A percentile compares a stretch with the other conserved stretches of the same genome.
phyloP scores from a whole-genome alignment of 2,797 vertebrate genomes.

The Buceros bicornis region DNA sequence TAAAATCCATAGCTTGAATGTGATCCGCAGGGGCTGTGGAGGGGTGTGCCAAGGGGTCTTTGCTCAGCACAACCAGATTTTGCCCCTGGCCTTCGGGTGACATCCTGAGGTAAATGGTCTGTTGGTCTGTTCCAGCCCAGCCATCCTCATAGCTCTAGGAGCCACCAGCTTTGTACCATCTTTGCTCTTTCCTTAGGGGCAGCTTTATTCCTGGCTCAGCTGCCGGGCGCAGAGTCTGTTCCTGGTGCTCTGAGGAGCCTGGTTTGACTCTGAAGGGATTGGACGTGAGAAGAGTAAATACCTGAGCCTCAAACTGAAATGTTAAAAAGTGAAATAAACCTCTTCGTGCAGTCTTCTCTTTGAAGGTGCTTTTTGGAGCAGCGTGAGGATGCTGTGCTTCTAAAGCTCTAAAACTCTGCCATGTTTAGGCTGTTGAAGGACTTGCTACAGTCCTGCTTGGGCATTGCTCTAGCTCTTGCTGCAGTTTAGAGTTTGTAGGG shows the following conservation, averaged over 20 bases:
- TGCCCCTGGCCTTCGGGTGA: background rate
- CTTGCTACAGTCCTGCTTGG: background rate
- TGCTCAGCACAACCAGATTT: background rate
- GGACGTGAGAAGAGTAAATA: background rate
- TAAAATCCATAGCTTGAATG: background rate
- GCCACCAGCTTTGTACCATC: background rate
- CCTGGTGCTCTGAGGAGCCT: background rate
- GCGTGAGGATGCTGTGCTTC: background rate
- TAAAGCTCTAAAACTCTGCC: background rate
- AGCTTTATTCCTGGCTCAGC: background rate
- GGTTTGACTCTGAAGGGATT: background rate
- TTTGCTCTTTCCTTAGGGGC: background rate
- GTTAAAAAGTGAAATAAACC: constrained; percentile 19
- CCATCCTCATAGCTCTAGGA: background rate
- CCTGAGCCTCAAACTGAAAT: background rate
- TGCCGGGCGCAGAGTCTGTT: background rate
- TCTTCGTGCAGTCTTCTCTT: background rate
- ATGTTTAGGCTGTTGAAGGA: background rate
- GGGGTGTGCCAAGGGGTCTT: background rate
- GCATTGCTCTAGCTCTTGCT: background rate
- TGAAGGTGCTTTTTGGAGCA: constrained; percentile 20
- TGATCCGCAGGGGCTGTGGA: background rate
- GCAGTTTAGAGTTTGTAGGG: background rate
- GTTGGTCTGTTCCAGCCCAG: background rate
- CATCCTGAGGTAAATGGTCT: background rate